A percentile compares a stretch with the other conserved stretches of the same genome.
phyloP scores from a whole-genome alignment of 2,888 invertebrate species.

The Unio delphinus region DNA sequence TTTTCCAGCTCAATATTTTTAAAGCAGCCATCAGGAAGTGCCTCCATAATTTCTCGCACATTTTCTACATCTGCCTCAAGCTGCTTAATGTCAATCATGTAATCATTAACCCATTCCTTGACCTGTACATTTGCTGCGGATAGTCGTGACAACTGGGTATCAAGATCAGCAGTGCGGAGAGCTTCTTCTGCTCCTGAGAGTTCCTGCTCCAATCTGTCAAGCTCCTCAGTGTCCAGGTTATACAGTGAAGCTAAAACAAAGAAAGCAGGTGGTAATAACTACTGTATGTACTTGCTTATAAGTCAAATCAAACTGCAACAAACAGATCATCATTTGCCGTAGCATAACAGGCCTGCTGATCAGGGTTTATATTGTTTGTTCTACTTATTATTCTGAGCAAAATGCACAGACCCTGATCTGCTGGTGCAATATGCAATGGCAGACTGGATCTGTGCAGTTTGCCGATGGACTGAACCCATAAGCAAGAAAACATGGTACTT shows the following conservation, averaged over 20 bases:
- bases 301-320: too few species aligned
- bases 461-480: too few species aligned
- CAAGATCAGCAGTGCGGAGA: constrained; percentile 58
- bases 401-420: too few species aligned
- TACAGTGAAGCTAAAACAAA: constrained; percentile 42
- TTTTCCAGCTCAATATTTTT: constrained; percentile 49
- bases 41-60: constrained; percentile 63
- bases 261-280: neutral
- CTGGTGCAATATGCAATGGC: too few species aligned
- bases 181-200: constrained; percentile 64
- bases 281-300: too few species aligned
- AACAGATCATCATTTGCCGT: too few species aligned
- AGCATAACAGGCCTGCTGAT: too few species aligned
- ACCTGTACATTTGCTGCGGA: constrained; percentile 45
- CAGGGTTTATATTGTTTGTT: too few species aligned
- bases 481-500: too few species aligned
- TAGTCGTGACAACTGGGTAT: constrained; percentile 53
- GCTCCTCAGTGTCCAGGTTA: constrained; percentile 55
- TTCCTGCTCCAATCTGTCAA: constrained; percentile 69
- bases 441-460: too few species aligned
- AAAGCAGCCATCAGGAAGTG: constrained; percentile 66
- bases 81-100: constrained; percentile 54
- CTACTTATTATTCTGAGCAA: too few species aligned
- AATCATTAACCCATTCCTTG: constrained; percentile 47
- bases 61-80: constrained; percentile 63